A percentile compares a stretch with the other conserved stretches of the same genome.
phyloP scores from a whole-genome alignment of 2,888 invertebrate genomes.

The Brassicogethes aeneus region DNA sequence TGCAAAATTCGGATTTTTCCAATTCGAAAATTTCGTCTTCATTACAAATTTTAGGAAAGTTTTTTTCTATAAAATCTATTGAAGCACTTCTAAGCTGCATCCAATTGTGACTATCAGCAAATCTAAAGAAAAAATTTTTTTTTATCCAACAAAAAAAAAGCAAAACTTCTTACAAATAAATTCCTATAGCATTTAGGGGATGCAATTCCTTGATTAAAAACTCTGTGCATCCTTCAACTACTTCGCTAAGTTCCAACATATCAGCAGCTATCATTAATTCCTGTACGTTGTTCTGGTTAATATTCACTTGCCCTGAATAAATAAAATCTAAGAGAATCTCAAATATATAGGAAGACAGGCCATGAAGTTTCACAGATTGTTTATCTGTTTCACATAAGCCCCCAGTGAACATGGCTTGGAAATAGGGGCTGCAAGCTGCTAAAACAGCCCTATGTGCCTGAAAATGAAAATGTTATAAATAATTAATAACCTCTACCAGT shows the following conservation, averaged over 20 bases:
- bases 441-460: conserved; percentile 79
- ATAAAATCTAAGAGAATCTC: conserved; percentile 76
- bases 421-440: conserved; percentile 85
- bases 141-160: too few species aligned
- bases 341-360: conserved; percentile 66
- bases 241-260: conserved; percentile 81
- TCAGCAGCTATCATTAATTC: conserved; percentile 83
- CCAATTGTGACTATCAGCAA: conserved; percentile 84
- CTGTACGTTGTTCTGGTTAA: conserved; percentile 75
- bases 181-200: conserved; percentile 81
- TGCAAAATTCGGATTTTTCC: conserved; percentile 66
- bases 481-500: not conserved
- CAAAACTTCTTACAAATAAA: conserved; percentile 52
- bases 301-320: conserved; percentile 61
- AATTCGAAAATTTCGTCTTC: conserved; percentile 83
- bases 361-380: conserved; percentile 70
- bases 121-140: too few species aligned
- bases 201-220: conserved; percentile 79
- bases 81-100: conserved; percentile 67
- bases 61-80: conserved; percentile 70
- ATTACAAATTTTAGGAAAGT: conserved; percentile 71
- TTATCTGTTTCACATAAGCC: conserved; percentile 77
- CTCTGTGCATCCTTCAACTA: conserved; percentile 74
- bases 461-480: conserved; percentile 26
- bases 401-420: conserved; percentile 87